Evolutionary conservation across 1,140 invertebrate species (phyloP), one percentile per base, ranked within the genome.

Genomic region (Seison nebaliae): DNA sequence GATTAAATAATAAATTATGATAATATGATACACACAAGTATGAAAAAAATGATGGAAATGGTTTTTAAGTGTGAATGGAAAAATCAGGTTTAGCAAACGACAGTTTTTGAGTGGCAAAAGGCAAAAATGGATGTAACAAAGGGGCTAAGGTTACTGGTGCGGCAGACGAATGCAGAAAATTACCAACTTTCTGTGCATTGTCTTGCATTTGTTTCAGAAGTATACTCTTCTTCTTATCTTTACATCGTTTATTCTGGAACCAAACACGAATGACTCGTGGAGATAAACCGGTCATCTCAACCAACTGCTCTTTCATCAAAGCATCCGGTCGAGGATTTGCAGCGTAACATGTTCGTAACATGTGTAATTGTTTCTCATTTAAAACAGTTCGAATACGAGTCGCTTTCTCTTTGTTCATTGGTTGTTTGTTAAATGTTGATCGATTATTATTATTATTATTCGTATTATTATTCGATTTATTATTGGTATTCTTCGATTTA

Each of bases 181-280:
- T 3, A 11, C 9, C 9, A 26, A 26, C 24, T 74, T 93, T 93
- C 61, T 94, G 84, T 52, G 83, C 77, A n/a, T n/a, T n/a, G 47
- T 75, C 70, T 70, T 91, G 78, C 57, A 93, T 79, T 60, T 93
- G 77, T 57, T 93, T 91, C 68, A 93, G 75, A 43, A 86, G 71
- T 22, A 91, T 76, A 23, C 76, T 81, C 51, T 79, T 74, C 64
- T 96, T 96, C 62, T 96, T 96, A 61, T 96, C 88, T 59, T 96
- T 96, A 64, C 88, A 96, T 18, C 88, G 63, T 57, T 96, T 96
- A 63, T 96, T 98, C 62, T 96, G 59, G 63, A 91, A 93, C 84
- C 86, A 94, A 14, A 94, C 84, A 49, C 84, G 67, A 49, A 94
- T 93, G 38, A 96, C 84, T 12, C 84, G 62, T 1, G 84, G 81